Base-by-base conservation (phyloP, 2,113 vertebrate genomes). In the Cardinalis cardinalis region DNA sequence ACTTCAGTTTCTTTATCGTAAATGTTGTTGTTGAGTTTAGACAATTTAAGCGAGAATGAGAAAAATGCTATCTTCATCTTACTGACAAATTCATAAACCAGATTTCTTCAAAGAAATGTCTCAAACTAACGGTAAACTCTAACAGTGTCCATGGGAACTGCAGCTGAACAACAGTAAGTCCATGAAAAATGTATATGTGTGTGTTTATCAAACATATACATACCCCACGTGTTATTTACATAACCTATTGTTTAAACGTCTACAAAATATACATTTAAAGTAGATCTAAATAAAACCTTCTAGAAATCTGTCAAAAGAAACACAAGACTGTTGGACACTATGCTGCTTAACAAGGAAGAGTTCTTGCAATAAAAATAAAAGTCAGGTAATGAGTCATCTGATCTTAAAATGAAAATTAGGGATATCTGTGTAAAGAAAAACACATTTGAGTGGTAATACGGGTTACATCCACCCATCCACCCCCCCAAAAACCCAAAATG, bases 391-490 rank as follows among this genome's bases (percentile, higher is more conserved):
- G 9, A 86, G 10, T n/a, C 7, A 61, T 12, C 43, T 65, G 15
- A 43, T 36, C 23, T 69, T 4, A 65, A 65, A 51, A 60, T 14
- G 24, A 91, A 79, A 88, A 73, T 51, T 19, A 55, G 9, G 3
- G 1, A 56, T 28, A 29, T 32, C 21, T 24, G 12, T 20, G 14
- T 51, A 84, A 92, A 65, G 7, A 77, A 26, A 80, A 93, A 8
- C 18, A 80, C 5, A 40, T 40, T 58, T 83, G 26, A 70, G 13
- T 40, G 28, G 18, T 15, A 70, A 38, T 1, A 32, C 2, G 65
- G 5, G 5, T 18, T 34, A n/a, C 7, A 32, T 0, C 2, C 6
- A 25, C 3, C 1, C 7, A 34, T 0, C 2, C 6, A 25, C 3
- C 1, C 1, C 2, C 4, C 6, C 0, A 5, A 14, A 38, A 61